Base-by-base conservation (phyloP, 2,888 invertebrate genomes). In the Habroteleia sp. region DNA sequence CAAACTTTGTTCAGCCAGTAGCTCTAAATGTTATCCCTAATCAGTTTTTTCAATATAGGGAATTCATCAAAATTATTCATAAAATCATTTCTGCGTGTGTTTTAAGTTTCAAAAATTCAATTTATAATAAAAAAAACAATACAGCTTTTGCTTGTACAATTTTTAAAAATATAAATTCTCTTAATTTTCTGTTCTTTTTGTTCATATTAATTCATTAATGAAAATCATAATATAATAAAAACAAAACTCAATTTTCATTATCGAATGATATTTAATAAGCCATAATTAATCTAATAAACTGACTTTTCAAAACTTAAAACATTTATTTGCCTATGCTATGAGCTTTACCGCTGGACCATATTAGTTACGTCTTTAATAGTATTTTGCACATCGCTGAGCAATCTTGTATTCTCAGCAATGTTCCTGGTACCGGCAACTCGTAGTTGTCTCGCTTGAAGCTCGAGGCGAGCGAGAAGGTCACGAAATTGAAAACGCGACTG, bases 401-500 rank as follows among this genome's bases (percentile, higher is more conserved):
- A 90, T 83, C 92, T 91, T 78, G 92, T 91, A 88, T 91, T 92
- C 87, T 94, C 94, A 68, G 92, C 90, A 48, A 92, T 91, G 86
- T 94, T 94, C 81, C 93, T 91, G 60, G 92, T 92, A 58, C 93
- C 93, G 3, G 93, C 93, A 35, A 93, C 92, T 56, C 94, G 90
- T 77, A 94, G 87, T 81, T 92, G 92, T 76, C 92, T 90, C 20
- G 93, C 93, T 84, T 94, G 93, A 7, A 90, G 90, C 85, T 95
- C 94, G 50, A 95, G 90, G 39, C 93, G 91, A 1, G 92, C 92
- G 16, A 94, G 90, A 73, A 94, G 88, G 87, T 95, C 94, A 33
- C 95, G 93, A 85, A 96, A 94, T 82, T 96, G 95, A 89, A 97
- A 96, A 84, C 97, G 94, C 46, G 94, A 93, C 85, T 96, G 96